Evolutionary conservation across 2,797 vertebrate species (phyloP).

Genomic region (Mareca penelope): DNA sequence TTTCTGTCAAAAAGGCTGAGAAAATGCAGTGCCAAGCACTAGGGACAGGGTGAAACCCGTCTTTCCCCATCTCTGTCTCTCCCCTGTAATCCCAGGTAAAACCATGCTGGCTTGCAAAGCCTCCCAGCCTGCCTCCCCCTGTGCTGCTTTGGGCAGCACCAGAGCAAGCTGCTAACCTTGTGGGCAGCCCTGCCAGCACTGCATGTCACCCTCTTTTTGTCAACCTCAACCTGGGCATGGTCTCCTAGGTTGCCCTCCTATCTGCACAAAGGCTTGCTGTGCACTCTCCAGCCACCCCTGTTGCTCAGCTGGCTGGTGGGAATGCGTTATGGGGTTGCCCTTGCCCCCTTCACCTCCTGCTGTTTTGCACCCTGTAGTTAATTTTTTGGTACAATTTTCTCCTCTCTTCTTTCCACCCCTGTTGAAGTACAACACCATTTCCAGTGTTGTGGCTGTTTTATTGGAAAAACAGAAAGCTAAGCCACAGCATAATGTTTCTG

Average conservation of each 20-base stretch:
- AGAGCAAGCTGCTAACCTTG: background rate
- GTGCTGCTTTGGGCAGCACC: background rate
- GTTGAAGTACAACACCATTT: background rate
- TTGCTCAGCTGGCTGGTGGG: conserved; percentile 15
- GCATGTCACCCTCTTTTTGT: background rate
- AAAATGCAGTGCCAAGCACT: background rate
- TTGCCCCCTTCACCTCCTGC: conserved; percentile 7
- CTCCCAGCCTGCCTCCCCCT: background rate
- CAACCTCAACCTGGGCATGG: background rate
- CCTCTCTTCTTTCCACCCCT: accelerated
- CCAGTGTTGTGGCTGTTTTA: background rate
- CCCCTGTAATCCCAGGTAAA: background rate
- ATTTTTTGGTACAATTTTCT: conserved; percentile 18
- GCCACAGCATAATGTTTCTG: conserved; percentile 8
- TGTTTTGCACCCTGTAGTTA: background rate
- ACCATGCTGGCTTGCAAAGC: background rate
- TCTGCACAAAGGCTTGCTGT: background rate
- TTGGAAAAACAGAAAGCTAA: background rate
- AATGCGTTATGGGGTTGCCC: background rate
- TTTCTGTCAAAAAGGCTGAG: conserved; percentile 6
- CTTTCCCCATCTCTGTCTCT: background rate
- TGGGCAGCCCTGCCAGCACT: background rate
- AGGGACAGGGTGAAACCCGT: background rate
- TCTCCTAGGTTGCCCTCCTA: background rate
- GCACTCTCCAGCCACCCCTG: background rate